Evolutionary conservation across 2,113 vertebrate genomes (phyloP).

Genomic region (Chinchilla lanigera): DNA sequence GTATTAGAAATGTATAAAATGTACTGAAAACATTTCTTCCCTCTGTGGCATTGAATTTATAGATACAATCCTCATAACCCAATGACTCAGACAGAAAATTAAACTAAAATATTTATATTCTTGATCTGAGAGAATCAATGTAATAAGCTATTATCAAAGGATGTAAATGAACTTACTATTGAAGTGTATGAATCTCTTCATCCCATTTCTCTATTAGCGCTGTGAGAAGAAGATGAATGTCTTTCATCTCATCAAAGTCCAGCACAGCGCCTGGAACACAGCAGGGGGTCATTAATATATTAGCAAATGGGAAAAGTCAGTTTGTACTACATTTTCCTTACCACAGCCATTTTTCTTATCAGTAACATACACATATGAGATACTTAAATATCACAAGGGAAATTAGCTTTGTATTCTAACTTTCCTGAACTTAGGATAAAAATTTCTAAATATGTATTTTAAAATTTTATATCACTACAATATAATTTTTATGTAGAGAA

Average conservation of each 20-base stretch:
- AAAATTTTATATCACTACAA: background rate
- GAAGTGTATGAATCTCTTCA: background rate
- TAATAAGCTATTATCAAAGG: background rate
- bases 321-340: constrained; percentile 21
- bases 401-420: background rate
- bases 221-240: background rate
- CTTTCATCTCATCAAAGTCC: background rate
- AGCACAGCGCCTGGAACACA: background rate
- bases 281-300: background rate
- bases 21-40: background rate
- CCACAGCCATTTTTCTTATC: background rate
- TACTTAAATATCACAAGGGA: background rate
- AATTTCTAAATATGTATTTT: background rate
- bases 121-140: background rate
- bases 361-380: background rate
- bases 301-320: constrained; percentile 24
- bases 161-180: background rate
- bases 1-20: constrained; percentile 36
- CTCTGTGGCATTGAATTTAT: constrained; percentile 10
- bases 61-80: constrained; percentile 1
- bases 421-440: background rate
- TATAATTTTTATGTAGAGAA: constrained; percentile 19
- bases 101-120: constrained; percentile 10
- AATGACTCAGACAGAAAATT: background rate
- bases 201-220: background rate